Conservation (phyloP, 2,113 vertebrate genomes). For the Actenoides lindsayi region DNA sequence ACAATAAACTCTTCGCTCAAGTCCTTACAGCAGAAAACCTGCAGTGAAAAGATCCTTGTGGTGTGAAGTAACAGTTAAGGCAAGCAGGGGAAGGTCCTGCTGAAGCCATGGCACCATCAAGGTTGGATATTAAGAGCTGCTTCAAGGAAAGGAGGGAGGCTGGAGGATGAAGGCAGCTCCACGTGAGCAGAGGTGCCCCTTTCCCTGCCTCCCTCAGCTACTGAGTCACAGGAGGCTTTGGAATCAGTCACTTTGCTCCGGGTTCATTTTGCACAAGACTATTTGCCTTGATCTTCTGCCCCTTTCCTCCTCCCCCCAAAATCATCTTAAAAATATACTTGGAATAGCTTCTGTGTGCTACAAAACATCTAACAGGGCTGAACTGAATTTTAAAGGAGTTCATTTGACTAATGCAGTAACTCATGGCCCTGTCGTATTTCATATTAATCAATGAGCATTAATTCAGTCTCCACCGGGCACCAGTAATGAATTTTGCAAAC, state of each 20-base stretch:
- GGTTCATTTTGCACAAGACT: not conserved
- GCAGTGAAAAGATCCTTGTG: not conserved
- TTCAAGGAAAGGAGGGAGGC: not conserved
- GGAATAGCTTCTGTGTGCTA: not conserved
- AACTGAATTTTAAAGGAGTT: not conserved
- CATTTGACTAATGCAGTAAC: constrained; percentile 10
- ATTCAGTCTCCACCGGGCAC: constrained; percentile 9
- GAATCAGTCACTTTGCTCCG: not conserved
- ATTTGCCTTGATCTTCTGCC: not conserved
- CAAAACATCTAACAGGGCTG: not conserved
- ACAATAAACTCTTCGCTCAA: not conserved
- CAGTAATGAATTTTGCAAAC: constrained; percentile 23
- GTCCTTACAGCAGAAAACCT: not conserved
- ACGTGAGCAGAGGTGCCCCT: not conserved
- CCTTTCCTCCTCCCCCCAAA: not conserved
- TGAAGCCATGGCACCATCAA: not conserved
- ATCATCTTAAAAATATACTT: not conserved
- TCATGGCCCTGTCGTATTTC: not conserved
- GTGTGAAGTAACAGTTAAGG: not conserved
- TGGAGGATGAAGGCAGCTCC: not conserved
- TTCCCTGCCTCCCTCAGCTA: not conserved
- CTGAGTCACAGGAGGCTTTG: not conserved
- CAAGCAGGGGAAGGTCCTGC: not conserved
- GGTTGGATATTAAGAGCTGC: not conserved
- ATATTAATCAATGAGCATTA: constrained; percentile 24